Base-by-base conservation (phyloP, 2,888 invertebrate genomes). In the Caenorhabditis wallacei region DNA sequence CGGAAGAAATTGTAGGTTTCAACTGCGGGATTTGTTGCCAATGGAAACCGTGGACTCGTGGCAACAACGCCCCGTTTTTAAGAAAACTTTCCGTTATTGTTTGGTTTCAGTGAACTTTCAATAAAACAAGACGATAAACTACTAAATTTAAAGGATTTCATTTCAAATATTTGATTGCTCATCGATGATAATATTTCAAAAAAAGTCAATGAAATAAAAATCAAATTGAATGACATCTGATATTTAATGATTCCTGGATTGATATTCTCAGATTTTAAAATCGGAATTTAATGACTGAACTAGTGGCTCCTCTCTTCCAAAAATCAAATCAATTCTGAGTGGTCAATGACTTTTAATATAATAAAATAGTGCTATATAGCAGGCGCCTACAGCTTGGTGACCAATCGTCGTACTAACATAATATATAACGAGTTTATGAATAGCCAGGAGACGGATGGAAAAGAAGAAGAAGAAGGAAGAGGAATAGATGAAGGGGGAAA, bases 381-480 rank as follows among this genome's bases (percentile, higher is more conserved):
- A 30, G n/a, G 48, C 53, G 51, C 66, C 35, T 11, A 16, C 22
- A 26, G 63, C 63, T 20, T 48, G 64, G 64, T 48, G 48, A 64
- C 51, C 61, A 64, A 64, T 46, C 66, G 46, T 30, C 54, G 51
- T 66, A 79, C 71, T 57, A 61, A 68, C 66, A 80, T 24, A 71
- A 68, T 68, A 68, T 71, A 80, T 57, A 70, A 72, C 71, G 72
- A 66, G 71, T 68, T 71, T 68, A 70, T 71, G 71, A 70, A 72
- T 71, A 40, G 46, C 54, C 54, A 72, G 71, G 61, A 53, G 63
- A 43, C 37, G 76, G 51, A 54, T 57, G 35, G 64, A 51, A 63
- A 76, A 51, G 43, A 43, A 43, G 40, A 35, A 46, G 51, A 51
- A 64, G 56, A 53, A 43, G 64, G 57, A 66, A 68, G 76, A 71